Conservation (phyloP, 2,113 vertebrate species). For the Chionis minor region DNA sequence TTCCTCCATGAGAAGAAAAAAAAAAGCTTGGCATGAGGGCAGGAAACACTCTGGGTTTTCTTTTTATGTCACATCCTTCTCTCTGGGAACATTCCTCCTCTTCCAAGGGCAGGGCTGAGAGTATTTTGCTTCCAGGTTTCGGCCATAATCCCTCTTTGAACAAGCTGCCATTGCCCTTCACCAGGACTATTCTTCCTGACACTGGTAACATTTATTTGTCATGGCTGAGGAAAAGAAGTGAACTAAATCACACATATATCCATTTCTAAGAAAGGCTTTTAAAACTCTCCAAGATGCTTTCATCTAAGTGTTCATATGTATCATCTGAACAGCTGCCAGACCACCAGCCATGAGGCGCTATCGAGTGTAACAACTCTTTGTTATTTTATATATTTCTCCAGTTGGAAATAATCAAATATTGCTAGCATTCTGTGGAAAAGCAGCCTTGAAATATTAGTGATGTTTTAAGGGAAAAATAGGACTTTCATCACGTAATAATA, state of each 20-base stretch:
- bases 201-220: constrained; percentile 13
- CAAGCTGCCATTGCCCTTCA: not conserved
- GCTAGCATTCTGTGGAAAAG: not conserved
- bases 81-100: not conserved
- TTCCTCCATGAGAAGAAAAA: not conserved
- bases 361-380: not conserved
- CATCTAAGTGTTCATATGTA: not conserved
- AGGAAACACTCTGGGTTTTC: not conserved
- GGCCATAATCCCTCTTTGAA: not conserved
- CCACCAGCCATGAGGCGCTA: constrained; percentile 43
- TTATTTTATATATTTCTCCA: constrained; percentile 3
- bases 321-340: constrained; percentile 53
- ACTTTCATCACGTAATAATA: not conserved
- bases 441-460: not conserved
- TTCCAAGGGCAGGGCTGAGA: not conserved
- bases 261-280: constrained; percentile 45
- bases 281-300: constrained; percentile 34
- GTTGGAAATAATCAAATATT: constrained; percentile 28
- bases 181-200: not conserved
- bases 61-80: not conserved
- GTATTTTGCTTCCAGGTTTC: not conserved
- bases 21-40: not conserved
- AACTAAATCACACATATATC: not conserved
- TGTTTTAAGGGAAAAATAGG: not conserved
- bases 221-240: not conserved